These are phyloP conservation scores for Portevinia maculata DNA, from an alignment of 2,888 invertebrate species.

Conservation along the genomic window DNA sequence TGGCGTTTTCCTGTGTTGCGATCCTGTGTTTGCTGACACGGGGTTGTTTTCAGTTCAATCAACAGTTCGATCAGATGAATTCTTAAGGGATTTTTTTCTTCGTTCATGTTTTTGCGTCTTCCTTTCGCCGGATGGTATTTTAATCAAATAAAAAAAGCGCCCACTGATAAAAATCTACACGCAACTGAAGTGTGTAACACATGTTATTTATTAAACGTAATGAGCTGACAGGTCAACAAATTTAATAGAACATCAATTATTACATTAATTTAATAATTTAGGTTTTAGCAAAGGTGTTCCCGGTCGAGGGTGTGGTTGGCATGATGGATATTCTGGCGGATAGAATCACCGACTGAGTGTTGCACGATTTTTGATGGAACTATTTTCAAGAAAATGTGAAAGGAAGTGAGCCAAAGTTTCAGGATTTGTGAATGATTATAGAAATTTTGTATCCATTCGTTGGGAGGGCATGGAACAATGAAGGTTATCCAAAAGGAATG, in stretches of 20 bases:
- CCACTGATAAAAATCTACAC: conserved; percentile 66
- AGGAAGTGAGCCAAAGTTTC: not conserved
- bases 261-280: conserved; percentile 68
- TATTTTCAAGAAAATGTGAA: not conserved
- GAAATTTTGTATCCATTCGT: no score
- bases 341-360: not conserved
- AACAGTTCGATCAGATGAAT: conserved; percentile 67
- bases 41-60: conserved; percentile 67
- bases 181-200: conserved; percentile 71
- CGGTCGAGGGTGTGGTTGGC: conserved; percentile 55
- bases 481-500: no score
- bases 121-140: conserved; percentile 25
- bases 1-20: conserved; percentile 10
- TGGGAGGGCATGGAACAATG: no score
- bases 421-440: not conserved
- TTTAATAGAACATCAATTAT: conserved; percentile 73
- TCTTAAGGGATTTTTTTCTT: conserved; percentile 26
- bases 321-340: conserved; percentile 24
- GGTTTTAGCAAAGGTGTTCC: conserved; percentile 48
- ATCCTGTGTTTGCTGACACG: conserved; percentile 43
- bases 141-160: conserved; percentile 67
- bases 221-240: conserved; percentile 73
- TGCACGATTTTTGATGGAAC: not conserved
- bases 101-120: not conserved
- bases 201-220: conserved; percentile 71